phyloP scores from a whole-genome alignment of 2,888 invertebrate genomes.

The Spatulosminthurus flaviceps region DNA sequence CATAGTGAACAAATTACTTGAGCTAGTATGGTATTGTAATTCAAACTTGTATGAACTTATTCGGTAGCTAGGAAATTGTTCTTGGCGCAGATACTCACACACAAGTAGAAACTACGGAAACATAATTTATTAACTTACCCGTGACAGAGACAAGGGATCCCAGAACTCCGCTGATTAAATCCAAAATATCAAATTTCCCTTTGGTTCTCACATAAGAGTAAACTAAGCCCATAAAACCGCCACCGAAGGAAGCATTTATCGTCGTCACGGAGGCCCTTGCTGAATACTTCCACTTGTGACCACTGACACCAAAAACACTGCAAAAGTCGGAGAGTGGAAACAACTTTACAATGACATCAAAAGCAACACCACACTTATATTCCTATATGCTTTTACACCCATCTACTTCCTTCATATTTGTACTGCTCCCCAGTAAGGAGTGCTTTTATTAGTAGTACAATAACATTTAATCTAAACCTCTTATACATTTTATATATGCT shows the following conservation, averaged over 20 bases:
- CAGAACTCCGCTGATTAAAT: slow-evolving; percentile 87
- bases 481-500: no score
- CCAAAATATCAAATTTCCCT: slow-evolving; percentile 81
- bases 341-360: slow-evolving; percentile 31
- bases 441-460: no score
- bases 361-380: slow-evolving; percentile 29
- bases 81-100: no score
- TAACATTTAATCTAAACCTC: no score
- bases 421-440: no score
- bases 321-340: slow-evolving; percentile 16
- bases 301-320: slow-evolving; percentile 74
- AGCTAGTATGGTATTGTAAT: no score
- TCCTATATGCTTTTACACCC: background rate
- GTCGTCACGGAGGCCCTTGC: slow-evolving; percentile 89
- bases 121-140: slow-evolving; percentile 67
- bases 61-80: no score
- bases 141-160: slow-evolving; percentile 89
- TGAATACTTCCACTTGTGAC: slow-evolving; percentile 90
- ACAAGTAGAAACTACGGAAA: no score
- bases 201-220: slow-evolving; percentile 75
- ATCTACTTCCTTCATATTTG: background rate
- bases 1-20: no score
- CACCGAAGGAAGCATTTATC: slow-evolving; percentile 90
- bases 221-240: slow-evolving; percentile 77
- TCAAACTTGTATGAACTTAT: no score